These are phyloP conservation scores for Adelphocoris suturalis DNA, from an alignment of 2,888 invertebrate genomes.

Conservation along the genomic window DNA sequence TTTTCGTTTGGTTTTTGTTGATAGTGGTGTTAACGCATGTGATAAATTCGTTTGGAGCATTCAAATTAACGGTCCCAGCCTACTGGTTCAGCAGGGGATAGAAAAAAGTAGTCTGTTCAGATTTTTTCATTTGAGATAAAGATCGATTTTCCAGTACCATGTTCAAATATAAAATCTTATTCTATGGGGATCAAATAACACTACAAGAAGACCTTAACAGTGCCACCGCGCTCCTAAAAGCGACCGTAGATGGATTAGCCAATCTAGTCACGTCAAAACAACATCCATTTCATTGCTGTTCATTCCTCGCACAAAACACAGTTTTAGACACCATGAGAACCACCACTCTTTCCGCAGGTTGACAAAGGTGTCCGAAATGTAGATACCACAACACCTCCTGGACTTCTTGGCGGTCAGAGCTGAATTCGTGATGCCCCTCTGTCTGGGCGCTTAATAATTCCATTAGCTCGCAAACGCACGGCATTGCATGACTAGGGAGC, in stretches of 20 bases:
- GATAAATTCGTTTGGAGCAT: too few species aligned
- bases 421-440: constrained; percentile 35
- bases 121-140: too few species aligned
- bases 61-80: too few species aligned
- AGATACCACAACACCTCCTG: background rate
- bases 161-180: too few species aligned
- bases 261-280: background rate
- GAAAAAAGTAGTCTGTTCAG: too few species aligned
- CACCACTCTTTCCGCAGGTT: background rate
- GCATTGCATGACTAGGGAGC: constrained; percentile 8
- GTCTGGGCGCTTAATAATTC: constrained; percentile 29
- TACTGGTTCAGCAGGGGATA: too few species aligned
- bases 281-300: background rate
- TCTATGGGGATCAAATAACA: too few species aligned
- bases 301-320: background rate
- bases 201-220: background rate
- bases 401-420: background rate
- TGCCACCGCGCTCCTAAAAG: background rate
- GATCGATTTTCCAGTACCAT: too few species aligned
- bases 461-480: constrained; percentile 8
- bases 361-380: background rate
- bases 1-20: too few species aligned
- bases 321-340: background rate
- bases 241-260: background rate
- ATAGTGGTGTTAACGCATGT: too few species aligned